Base-by-base conservation (phyloP, 2,888 invertebrate species). In the Philereme vetulata region DNA sequence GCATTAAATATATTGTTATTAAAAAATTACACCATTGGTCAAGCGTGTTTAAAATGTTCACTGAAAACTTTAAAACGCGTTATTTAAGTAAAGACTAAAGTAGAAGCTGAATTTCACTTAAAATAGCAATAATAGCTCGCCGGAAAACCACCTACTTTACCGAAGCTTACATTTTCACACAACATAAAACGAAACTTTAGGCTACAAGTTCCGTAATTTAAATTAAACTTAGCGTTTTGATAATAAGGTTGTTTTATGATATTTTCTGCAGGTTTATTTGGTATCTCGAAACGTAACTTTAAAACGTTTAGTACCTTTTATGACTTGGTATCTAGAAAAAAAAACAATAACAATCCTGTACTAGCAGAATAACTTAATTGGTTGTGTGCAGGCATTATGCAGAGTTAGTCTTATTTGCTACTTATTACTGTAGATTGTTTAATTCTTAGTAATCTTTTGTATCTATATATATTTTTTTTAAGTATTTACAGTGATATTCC, bases 71-170 rank as follows among this genome's bases (percentile, higher is more conserved):
- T 42, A 42, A 10, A 42, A 42, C 10, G 10, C n/a, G 8, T 8
- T 4, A 46, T 46, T 46, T 46, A 32, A 46, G n/a, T 44, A 21
- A 48, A 48, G 48, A 10, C 5, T 38, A n/a, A 21, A 8, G 38
- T 7, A 11, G 49, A 11, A 49, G 21, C 21, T 38, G 38, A 38
- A 49, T 11, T 21, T 49, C 21, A 21, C 11, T 9, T 36, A 38
- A 49, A 54, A 54, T 38, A 48, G 48, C 54, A 53, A 46, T 42
- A 54, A 54, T 9, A 6, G 10, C 35, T 35, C 5, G 32, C 7
- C 38, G 54, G 53, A 46, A 54, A 49, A 49, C 49, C 38, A 47
- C 42, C 48, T 46, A 53, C 46, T 54, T 48, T 35, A 46, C 34
- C 42, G 9, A 8, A 34, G 9, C 48, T 54, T 54, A 54, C 42